Base-by-base conservation (phyloP, 2,888 invertebrate genomes). In the Eledona agricola region DNA sequence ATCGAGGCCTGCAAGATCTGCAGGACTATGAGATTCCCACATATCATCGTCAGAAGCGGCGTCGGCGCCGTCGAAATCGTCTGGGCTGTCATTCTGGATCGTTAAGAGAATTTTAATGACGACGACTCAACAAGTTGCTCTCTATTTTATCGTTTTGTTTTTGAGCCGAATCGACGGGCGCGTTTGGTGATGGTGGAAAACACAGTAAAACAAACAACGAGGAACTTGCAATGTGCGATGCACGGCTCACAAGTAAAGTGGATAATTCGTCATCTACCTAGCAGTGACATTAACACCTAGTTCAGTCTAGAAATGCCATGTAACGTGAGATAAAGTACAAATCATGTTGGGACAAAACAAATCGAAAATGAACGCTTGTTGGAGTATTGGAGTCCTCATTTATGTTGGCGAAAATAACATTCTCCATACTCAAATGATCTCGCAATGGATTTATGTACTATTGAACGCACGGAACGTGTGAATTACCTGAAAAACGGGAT, bases 51-150 rank as follows among this genome's bases (percentile, higher is more conserved):
- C 83, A 69, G 79, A 75, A 67, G 81, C 79, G 65, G 79, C 78
- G 75, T 83, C 83, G 70, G 80, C 80, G 64, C 80, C 79, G 69
- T 83, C 83, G 73, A 77, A 78, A 74, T 82, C 82, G 49, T 74
- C 72, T 38, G 72, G 68, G 51, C 67, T 92, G 81, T 98, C 97
- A 78, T 96, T 97, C 72, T 89, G 88, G 78, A 43, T 35, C 37
- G 53, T 38, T 57, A 55, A 51, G 47, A 58, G 38, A 42, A 51
- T 49, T 56, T 56, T 51, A 55, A 55, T 55, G 37, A 47, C 46
- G 37, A 47, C 46, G 23, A 38, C 43, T 45, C 45, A 51, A 51
- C 51, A 37, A 35, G 42, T 34, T 32, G 40, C 17, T n/a, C 10
- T 31, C n/a, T 38, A 23, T 37, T 20, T 22, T 32, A 16, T 13